phyloP scores from a whole-genome alignment of 2,888 invertebrate genomes.

The Tipula unca region DNA sequence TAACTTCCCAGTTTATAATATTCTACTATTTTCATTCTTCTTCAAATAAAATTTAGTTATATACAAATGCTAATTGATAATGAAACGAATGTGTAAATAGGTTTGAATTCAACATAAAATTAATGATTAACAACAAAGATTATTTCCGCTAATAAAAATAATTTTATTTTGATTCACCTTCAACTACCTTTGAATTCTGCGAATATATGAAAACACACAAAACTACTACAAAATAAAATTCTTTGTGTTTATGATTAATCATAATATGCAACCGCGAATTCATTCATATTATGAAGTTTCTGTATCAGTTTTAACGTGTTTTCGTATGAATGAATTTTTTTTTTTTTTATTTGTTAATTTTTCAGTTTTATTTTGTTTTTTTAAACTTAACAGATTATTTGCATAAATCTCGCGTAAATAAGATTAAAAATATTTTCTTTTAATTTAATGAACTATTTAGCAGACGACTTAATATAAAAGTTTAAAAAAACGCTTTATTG shows the following conservation, averaged over 20 bases:
- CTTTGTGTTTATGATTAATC: background rate
- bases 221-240: background rate
- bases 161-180: constrained; percentile 16
- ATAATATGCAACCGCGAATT: background rate
- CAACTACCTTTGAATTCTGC: constrained; percentile 1
- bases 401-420: background rate
- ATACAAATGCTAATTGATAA: background rate
- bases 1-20: background rate
- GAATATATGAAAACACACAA: background rate
- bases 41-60: background rate
- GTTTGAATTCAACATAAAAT: background rate
- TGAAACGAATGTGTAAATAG: background rate
- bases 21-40: background rate
- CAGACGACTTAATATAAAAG: no score
- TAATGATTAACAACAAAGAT: background rate
- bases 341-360: no score
- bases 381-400: background rate
- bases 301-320: background rate
- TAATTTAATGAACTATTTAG: no score
- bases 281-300: background rate
- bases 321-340: background rate
- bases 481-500: background rate
- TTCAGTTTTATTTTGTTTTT: background rate
- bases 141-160: constrained; percentile 14
- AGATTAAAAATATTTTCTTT: background rate